Conservation (phyloP, 2,113 vertebrate species). For the Aptenodytes forsteri region DNA sequence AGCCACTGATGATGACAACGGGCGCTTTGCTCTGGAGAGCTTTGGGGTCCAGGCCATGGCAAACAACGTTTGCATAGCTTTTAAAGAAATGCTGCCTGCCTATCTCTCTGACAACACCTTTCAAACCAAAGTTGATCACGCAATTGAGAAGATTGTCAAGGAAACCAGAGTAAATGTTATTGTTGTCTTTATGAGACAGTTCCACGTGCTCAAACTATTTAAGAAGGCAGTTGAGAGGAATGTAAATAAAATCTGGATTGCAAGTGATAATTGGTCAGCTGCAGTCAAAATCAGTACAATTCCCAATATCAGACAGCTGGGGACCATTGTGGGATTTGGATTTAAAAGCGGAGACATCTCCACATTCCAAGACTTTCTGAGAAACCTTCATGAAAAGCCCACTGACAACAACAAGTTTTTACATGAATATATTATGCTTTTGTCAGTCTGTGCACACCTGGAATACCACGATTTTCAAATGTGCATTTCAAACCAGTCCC, state of each 20-base stretch:
- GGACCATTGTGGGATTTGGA: constrained; percentile 84
- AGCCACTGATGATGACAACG: constrained; percentile 86
- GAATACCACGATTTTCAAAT: constrained; percentile 68
- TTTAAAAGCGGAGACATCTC: constrained; percentile 80
- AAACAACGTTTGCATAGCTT: constrained; percentile 85
- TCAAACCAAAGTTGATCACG: constrained; percentile 56
- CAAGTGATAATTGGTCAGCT: constrained; percentile 88
- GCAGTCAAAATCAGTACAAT: constrained; percentile 69
- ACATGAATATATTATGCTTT: constrained; percentile 67
- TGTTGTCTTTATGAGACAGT: constrained; percentile 82
- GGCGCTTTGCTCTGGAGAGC: constrained; percentile 77
- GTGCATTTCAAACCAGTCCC: constrained; percentile 71
- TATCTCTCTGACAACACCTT: constrained; percentile 73
- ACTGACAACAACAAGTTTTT: constrained; percentile 73
- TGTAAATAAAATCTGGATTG: constrained; percentile 85
- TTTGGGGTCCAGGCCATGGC: constrained; percentile 78
- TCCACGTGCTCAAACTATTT: constrained; percentile 79
- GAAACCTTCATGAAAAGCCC: constrained; percentile 54
- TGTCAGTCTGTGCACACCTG: constrained; percentile 50
- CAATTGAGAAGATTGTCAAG: constrained; percentile 73
- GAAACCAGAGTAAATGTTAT: constrained; percentile 83
- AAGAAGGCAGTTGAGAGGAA: constrained; percentile 68
- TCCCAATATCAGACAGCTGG: constrained; percentile 75
- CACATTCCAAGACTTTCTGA: constrained; percentile 78
- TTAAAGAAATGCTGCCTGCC: constrained; percentile 82